These are phyloP conservation scores for Pseudomyrmex flavicornis DNA, from an alignment of 1,140 invertebrate genomes.

Conservation along the genomic window DNA sequence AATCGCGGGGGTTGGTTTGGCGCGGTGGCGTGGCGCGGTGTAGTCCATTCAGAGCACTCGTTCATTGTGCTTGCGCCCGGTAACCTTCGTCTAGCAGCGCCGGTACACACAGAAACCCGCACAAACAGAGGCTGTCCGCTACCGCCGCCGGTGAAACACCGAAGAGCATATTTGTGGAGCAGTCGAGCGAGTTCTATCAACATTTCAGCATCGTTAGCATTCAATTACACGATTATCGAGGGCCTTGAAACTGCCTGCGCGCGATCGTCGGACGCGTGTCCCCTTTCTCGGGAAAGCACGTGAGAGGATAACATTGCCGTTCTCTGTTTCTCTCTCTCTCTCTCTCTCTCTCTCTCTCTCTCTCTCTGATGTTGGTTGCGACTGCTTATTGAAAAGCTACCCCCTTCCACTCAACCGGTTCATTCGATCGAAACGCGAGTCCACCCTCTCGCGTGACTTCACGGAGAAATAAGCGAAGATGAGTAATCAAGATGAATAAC, in stretches of 20 bases:
- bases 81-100: slow-evolving; percentile 59
- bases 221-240: slow-evolving; percentile 78
- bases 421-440: background rate
- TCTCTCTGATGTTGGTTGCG: background rate
- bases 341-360: no score
- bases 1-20: slow-evolving; percentile 24
- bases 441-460: background rate
- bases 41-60: slow-evolving; percentile 48
- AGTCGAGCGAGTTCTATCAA: slow-evolving; percentile 74
- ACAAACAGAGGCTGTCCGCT: slow-evolving; percentile 62
- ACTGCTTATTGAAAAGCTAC: slow-evolving; percentile 8
- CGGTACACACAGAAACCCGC: slow-evolving; percentile 41
- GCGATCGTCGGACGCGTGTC: slow-evolving; percentile 42
- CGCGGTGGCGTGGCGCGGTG: slow-evolving; percentile 3
- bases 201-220: slow-evolving; percentile 77
- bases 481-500: background rate
- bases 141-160: slow-evolving; percentile 58
- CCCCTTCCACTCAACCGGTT: background rate
- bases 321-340: background rate
- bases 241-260: slow-evolving; percentile 59
- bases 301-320: background rate
- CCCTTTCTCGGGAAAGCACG: background rate
- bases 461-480: slow-evolving; percentile 4
- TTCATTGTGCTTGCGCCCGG: slow-evolving; percentile 60
- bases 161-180: slow-evolving; percentile 76